Conservation (phyloP, 2,797 vertebrate species). For the Enteromius anoplus region DNA sequence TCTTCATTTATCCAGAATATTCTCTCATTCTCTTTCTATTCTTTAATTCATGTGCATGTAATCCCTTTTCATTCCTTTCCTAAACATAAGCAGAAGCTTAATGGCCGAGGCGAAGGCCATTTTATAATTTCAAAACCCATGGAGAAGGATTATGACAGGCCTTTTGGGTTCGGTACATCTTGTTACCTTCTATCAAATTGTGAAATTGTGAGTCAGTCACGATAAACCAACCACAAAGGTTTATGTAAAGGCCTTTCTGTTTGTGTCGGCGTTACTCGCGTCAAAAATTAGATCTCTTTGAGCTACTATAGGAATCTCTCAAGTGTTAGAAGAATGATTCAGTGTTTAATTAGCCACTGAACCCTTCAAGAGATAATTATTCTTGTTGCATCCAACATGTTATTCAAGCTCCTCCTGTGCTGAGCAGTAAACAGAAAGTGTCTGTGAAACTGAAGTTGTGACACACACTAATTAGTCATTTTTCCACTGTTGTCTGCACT, state of each 20-base stretch:
- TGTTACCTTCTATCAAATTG: conserved; percentile 33
- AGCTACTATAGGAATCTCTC: not conserved
- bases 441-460: conserved; percentile 32
- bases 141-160: conserved; percentile 23
- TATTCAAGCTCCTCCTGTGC: conserved; percentile 36
- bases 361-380: conserved; percentile 43
- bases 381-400: conserved; percentile 25
- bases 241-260: not conserved
- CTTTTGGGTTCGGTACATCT: conserved; percentile 16
- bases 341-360: conserved; percentile 41
- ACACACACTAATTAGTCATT: conserved; percentile 50
- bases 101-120: conserved; percentile 33
- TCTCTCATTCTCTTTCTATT: not conserved
- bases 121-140: conserved; percentile 33
- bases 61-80: conserved; percentile 26
- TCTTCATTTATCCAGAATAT: conserved; percentile 9
- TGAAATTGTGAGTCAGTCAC: not conserved
- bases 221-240: conserved; percentile 22
- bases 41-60: conserved; percentile 32
- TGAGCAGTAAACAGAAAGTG: conserved; percentile 33
- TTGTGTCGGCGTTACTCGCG: not conserved
- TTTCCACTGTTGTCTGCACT: conserved; percentile 28
- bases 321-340: conserved; percentile 3
- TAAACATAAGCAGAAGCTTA: conserved; percentile 39
- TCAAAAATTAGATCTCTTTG: conserved; percentile 22